Percentiles rank a stretch among this genome's conserved stretches.
Evolutionary conservation across 2,797 vertebrate species (phyloP).

Genomic region (Channa striata): DNA sequence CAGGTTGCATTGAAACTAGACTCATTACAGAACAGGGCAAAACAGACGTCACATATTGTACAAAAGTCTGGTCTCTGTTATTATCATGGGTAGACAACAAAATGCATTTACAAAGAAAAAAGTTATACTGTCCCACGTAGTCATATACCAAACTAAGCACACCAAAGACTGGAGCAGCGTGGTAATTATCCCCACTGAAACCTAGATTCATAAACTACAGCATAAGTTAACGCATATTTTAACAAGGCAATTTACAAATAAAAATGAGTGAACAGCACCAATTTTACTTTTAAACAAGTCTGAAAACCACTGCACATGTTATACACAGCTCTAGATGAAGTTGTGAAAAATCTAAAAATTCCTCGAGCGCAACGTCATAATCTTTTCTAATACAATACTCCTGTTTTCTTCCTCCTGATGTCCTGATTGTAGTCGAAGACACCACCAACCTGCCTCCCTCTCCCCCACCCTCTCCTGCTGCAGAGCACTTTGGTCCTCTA

Average conservation of each 20-base stretch:
- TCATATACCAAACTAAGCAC: background rate
- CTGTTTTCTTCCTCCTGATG: background rate
- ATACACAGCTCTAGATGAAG: no score
- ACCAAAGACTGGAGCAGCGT: background rate
- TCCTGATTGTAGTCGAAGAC: slow-evolving; percentile 85
- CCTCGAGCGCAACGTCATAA: no score
- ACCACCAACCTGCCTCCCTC: slow-evolving; percentile 97
- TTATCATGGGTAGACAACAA: background rate
- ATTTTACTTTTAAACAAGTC: no score
- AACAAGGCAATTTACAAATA: no score
- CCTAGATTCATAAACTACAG: no score
- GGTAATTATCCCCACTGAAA: background rate
- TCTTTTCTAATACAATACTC: background rate
- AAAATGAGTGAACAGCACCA: no score
- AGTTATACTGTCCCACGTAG: no score
- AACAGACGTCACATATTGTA: background rate
- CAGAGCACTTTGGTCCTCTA: slow-evolving; percentile 91
- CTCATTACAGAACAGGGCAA: no score
- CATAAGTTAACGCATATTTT: no score
- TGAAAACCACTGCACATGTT: no score
- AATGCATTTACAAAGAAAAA: slow-evolving; percentile 2
- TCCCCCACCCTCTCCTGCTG: slow-evolving; percentile 96
- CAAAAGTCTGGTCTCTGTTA: background rate
- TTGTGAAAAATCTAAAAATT: background rate
- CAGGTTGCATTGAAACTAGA: background rate